phyloP scores from a whole-genome alignment of 2,797 vertebrate genomes.

The Sebastes itinus region DNA sequence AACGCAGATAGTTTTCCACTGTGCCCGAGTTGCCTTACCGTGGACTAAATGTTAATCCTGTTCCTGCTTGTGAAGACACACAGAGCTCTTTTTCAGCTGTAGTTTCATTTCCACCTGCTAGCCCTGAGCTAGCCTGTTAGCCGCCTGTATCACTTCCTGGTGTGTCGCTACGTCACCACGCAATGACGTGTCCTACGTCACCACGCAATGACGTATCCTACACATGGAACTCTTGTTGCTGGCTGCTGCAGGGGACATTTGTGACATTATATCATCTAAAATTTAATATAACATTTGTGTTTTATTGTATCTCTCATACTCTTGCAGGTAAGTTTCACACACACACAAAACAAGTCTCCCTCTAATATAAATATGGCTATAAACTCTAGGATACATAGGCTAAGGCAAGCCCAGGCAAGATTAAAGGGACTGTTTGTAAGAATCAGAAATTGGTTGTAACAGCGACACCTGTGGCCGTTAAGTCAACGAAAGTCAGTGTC shows the following conservation, averaged over 20 bases:
- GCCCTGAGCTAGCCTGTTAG: constrained; percentile 7
- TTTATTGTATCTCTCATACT: neutral
- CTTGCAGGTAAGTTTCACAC: neutral
- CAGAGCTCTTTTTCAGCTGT: neutral
- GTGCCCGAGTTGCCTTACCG: constrained; percentile 28
- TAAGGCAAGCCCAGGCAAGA: no score
- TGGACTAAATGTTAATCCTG: constrained; percentile 10
- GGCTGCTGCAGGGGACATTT: neutral
- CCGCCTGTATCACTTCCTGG: neutral
- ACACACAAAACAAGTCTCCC: neutral
- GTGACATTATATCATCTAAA: neutral
- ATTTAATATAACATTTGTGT: no score
- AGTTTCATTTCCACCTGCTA: constrained; percentile 21
- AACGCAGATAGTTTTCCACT: accelerated
- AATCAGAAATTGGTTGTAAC: no score
- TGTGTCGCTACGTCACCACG: neutral
- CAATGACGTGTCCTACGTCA: neutral
- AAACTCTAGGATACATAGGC: neutral
- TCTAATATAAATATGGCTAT: neutral
- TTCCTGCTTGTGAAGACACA: neutral
- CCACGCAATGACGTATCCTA: no score
- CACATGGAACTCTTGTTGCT: neutral
- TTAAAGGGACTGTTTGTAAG: no score
- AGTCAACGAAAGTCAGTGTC: no score
- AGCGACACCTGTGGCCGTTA: no score